A percentile compares a stretch with the other conserved stretches of the same genome.
These are phyloP conservation scores for Bemisia tabaci DNA, from an alignment of 1,140 invertebrate genomes.

Conservation along the genomic window DNA sequence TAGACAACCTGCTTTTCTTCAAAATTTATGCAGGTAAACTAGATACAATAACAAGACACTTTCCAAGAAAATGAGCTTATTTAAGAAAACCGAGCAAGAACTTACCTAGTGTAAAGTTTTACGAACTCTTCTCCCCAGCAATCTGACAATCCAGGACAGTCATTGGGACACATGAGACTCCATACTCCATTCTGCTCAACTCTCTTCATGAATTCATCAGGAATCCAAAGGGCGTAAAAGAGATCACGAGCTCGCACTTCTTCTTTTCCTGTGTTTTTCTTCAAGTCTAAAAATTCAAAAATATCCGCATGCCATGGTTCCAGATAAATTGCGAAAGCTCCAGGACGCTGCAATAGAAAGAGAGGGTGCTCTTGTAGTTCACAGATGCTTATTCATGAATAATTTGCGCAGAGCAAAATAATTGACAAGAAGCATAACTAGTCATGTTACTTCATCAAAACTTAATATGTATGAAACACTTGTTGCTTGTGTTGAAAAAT, in stretches of 20 bases:
- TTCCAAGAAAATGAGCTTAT: too few species aligned
- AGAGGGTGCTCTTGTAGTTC: too few species aligned
- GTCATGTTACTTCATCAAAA: too few species aligned
- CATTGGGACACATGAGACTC: constrained; percentile 94
- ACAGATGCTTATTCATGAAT: too few species aligned
- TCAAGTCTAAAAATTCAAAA: constrained; percentile 87
- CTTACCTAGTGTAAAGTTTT: constrained; percentile 62
- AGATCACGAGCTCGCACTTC: constrained; percentile 85
- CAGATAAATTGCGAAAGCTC: constrained; percentile 96
- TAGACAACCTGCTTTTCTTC: too few species aligned
- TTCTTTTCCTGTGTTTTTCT: constrained; percentile 88
- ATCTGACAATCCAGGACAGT: constrained; percentile 80
- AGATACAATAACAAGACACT: too few species aligned
- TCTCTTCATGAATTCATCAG: constrained; percentile 96
- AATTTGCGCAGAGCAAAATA: too few species aligned
- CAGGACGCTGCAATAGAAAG: constrained; percentile 67
- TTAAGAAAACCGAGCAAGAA: too few species aligned
- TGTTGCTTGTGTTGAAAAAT: too few species aligned
- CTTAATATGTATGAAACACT: too few species aligned
- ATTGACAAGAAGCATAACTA: too few species aligned
- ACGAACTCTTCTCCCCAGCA: constrained; percentile 94
- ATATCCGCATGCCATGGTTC: constrained; percentile 99
- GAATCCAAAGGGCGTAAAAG: constrained; percentile 98
- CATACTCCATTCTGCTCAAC: constrained; percentile 78
- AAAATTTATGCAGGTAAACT: too few species aligned